phyloP scores from a whole-genome alignment of 2,797 vertebrate species.

The Poliocrania exsul region DNA sequence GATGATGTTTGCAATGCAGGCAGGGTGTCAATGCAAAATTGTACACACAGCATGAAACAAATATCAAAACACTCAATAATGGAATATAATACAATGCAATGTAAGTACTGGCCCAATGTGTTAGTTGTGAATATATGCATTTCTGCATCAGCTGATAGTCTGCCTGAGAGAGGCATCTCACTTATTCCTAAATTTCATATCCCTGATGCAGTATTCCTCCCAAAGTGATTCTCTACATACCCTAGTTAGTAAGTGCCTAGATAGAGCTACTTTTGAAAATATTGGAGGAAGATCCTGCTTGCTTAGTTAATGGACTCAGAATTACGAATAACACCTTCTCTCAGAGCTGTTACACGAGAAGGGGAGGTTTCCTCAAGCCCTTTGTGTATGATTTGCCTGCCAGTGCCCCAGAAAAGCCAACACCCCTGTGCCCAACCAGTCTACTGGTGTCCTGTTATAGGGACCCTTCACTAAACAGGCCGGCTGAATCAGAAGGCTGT shows the following conservation, averaged over 20 bases:
- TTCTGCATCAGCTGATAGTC: background rate
- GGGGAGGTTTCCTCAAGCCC: background rate
- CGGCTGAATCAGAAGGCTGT: too few relatives aligned
- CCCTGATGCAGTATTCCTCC: background rate
- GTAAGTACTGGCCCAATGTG: background rate
- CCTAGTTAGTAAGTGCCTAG: background rate
- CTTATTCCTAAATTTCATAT: background rate
- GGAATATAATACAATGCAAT: background rate
- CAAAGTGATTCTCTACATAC: background rate
- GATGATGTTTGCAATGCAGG: background rate
- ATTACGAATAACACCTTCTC: background rate
- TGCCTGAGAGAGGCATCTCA: background rate
- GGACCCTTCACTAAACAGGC: background rate
- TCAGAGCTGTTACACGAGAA: background rate
- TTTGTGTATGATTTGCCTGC: background rate
- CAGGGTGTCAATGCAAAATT: background rate
- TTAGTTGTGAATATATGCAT: background rate
- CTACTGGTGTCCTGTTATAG: rapidly evolving
- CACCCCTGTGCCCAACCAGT: background rate
- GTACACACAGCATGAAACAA: background rate
- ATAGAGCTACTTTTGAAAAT: background rate
- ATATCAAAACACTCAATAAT: background rate
- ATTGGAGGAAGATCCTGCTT: background rate
- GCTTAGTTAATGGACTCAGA: background rate
- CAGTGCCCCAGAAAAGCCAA: background rate